These are phyloP conservation scores for Chondrosia reniformis DNA, from an alignment of 37 sponge, comb jelly and placozoan species.

Conservation along the genomic window DNA sequence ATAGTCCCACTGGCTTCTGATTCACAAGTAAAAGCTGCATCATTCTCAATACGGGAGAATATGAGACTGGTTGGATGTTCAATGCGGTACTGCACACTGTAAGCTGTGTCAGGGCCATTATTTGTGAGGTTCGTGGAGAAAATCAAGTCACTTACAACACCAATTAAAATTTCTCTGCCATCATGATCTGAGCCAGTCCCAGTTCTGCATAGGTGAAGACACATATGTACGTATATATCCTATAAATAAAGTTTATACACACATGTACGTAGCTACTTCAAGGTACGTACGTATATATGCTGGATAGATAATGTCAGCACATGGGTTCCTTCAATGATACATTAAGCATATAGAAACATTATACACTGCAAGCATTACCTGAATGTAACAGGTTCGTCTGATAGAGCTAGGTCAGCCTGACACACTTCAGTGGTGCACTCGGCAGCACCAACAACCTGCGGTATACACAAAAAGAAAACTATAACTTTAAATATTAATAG, in stretches of 20 bases:
- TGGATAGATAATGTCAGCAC: too few relatives aligned
- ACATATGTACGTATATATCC: not conserved
- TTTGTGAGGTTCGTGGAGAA: not conserved
- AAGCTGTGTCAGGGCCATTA: slow-evolving; percentile 15
- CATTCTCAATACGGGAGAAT: slow-evolving; percentile 2
- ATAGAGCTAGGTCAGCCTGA: too few relatives aligned
- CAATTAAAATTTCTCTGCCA: not conserved
- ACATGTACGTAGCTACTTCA: not conserved
- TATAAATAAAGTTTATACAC: not conserved
- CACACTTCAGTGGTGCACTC: too few relatives aligned
- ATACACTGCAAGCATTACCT: too few relatives aligned
- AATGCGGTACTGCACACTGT: not conserved
- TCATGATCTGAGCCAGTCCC: not conserved
- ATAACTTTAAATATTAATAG: too few relatives aligned
- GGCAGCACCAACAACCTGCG: too few relatives aligned
- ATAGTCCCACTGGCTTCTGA: not conserved
- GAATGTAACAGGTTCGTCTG: too few relatives aligned
- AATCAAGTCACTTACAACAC: slow-evolving; percentile 7
- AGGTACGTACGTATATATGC: too few relatives aligned
- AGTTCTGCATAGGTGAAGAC: not conserved
- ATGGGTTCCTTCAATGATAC: too few relatives aligned
- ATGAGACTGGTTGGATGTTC: not conserved
- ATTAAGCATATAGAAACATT: too few relatives aligned
- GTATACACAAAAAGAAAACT: too few relatives aligned
- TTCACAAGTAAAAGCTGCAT: not conserved